Percentiles rank a stretch among this genome's conserved stretches.
Conservation (phyloP, 2,113 vertebrate genomes). For the Butorides virescens region DNA sequence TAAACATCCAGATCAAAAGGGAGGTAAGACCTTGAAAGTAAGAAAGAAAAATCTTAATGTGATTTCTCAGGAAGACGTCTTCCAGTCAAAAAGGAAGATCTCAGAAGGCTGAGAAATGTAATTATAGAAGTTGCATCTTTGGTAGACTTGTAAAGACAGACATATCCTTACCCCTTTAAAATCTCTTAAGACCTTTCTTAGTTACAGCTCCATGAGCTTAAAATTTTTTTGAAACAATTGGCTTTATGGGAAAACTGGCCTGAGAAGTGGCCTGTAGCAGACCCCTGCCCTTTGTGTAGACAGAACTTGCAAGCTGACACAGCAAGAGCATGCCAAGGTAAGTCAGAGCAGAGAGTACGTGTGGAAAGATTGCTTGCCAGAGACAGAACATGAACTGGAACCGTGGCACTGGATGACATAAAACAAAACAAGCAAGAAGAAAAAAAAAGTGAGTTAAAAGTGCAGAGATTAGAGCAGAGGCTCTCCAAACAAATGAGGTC, state of each 20-base stretch:
- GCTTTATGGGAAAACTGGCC: not conserved
- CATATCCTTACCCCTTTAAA: not conserved
- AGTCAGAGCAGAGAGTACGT: not conserved
- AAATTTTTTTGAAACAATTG: not conserved
- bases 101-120: not conserved
- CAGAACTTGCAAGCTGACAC: not conserved
- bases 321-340: not conserved
- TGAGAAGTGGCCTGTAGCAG: not conserved
- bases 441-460: not conserved
- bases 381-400: not conserved
- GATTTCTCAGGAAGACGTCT: not conserved
- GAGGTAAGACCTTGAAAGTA: not conserved
- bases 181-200: not conserved
- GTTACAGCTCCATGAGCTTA: not conserved
- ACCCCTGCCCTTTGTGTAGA: not conserved
- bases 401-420: not conserved
- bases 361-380: not conserved
- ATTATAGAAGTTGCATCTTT: not conserved
- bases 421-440: not conserved
- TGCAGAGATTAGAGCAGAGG: not conserved
- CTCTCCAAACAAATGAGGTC: not conserved
- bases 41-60: not conserved
- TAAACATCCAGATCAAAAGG: not conserved
- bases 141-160: not conserved
- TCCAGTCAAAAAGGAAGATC: not conserved